Percentiles rank a stretch among this genome's conserved stretches.
These are phyloP conservation scores for Sylvietta virens DNA, from an alignment of 2,113 vertebrate species.

Conservation along the genomic window DNA sequence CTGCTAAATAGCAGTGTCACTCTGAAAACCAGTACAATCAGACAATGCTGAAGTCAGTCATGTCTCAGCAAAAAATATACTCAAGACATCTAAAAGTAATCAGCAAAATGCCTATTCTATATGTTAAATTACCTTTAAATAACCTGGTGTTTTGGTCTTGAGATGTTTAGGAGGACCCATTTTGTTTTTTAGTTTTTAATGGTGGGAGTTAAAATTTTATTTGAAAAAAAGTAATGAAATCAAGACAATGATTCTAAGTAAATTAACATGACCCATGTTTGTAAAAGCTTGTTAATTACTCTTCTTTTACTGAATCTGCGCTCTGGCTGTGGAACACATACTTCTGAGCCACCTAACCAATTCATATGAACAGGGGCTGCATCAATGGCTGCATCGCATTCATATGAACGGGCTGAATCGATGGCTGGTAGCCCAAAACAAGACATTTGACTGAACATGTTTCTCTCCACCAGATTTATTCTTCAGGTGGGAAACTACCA, in stretches of 20 bases:
- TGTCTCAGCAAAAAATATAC: neutral
- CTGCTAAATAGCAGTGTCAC: neutral
- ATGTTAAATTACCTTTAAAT: neutral
- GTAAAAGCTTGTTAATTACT: neutral
- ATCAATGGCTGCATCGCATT: neutral
- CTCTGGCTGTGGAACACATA: rapidly evolving
- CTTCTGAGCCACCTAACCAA: neutral
- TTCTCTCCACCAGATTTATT: neutral
- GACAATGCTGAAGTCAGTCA: neutral
- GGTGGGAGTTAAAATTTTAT: neutral
- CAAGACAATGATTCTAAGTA: neutral
- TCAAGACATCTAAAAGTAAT: neutral
- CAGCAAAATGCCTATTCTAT: neutral
- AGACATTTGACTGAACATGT: rapidly evolving
- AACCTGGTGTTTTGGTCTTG: neutral
- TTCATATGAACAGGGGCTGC: neutral
- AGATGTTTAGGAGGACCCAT: neutral
- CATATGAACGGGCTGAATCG: neutral
- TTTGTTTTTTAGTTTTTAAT: neutral
- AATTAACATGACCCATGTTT: neutral
- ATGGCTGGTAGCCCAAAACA: neutral
- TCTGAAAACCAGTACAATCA: neutral
- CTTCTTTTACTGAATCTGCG: neutral
- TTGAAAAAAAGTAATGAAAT: neutral
- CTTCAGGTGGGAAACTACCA: neutral